Conservation (phyloP, 2,797 vertebrate species). For the Heteromormyrus szaboi region DNA sequence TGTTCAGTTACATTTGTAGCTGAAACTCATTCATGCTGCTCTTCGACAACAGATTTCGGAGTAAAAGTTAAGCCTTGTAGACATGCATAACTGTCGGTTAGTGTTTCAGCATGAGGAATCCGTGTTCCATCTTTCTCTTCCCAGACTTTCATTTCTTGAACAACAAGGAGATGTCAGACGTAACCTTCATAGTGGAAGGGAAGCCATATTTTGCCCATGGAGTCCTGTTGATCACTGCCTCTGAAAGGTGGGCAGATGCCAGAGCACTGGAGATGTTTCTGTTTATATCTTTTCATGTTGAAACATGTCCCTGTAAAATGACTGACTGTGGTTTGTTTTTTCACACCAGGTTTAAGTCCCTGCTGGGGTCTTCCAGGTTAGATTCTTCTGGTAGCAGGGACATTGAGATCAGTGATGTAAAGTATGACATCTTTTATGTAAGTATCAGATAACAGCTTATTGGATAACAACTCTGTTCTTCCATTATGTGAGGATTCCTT, state of each 20-base stretch:
- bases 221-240: slow-evolving; percentile 87
- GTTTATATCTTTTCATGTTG: background rate
- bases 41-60: background rate
- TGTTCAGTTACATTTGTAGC: background rate
- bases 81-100: background rate
- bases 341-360: slow-evolving; percentile 69
- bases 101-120: background rate
- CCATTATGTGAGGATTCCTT: background rate
- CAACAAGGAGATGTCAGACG: slow-evolving; percentile 88
- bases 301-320: background rate
- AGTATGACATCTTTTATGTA: slow-evolving; percentile 84
- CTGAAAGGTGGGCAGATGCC: slow-evolving; percentile 67
- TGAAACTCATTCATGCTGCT: background rate
- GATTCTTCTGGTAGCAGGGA: slow-evolving; percentile 57
- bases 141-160: slow-evolving; percentile 87
- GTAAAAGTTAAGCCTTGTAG: background rate
- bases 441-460: background rate
- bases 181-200: slow-evolving; percentile 83
- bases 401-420: slow-evolving; percentile 83
- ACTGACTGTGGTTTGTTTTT: background rate
- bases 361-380: slow-evolving; percentile 67
- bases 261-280: background rate
- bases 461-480: background rate
- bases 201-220: slow-evolving; percentile 81
- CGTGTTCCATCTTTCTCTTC: background rate